Percentiles rank a stretch among this genome's conserved stretches.
Conservation (phyloP, 2,888 invertebrate species). For the Melanophora roralis region DNA sequence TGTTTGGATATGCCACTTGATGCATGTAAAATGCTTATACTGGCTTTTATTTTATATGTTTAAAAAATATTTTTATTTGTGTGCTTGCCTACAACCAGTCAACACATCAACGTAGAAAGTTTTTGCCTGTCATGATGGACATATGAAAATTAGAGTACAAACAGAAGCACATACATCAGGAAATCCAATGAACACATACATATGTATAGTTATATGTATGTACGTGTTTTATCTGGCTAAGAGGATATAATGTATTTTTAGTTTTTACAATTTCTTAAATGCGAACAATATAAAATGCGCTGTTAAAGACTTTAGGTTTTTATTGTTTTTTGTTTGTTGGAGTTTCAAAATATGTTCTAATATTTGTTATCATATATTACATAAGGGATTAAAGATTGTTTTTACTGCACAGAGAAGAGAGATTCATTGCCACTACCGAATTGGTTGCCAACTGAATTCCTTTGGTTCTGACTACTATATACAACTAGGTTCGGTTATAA, state of each 20-base stretch:
- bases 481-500: too few species aligned
- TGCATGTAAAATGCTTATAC: neutral
- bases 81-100: slow-evolving; percentile 16
- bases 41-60: slow-evolving; percentile 19
- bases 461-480: too few species aligned
- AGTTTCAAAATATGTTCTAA: neutral
- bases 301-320: slow-evolving; percentile 4
- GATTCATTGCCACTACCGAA: too few species aligned
- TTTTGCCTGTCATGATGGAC: slow-evolving; percentile 50
- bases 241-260: neutral
- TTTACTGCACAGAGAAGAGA: too few species aligned
- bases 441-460: too few species aligned
- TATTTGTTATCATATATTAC: slow-evolving; percentile 19
- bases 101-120: slow-evolving; percentile 43
- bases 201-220: neutral
- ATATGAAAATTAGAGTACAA: slow-evolving; percentile 55
- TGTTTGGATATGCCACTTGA: slow-evolving; percentile 24
- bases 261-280: neutral
- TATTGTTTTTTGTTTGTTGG: neutral
- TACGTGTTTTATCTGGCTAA: too few species aligned
- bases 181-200: neutral
- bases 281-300: slow-evolving; percentile 12
- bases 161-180: neutral
- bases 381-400: slow-evolving; percentile 32
- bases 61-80: neutral